Conservation (phyloP, 2,797 vertebrate species). For the Threskiornis aethiopicus region DNA sequence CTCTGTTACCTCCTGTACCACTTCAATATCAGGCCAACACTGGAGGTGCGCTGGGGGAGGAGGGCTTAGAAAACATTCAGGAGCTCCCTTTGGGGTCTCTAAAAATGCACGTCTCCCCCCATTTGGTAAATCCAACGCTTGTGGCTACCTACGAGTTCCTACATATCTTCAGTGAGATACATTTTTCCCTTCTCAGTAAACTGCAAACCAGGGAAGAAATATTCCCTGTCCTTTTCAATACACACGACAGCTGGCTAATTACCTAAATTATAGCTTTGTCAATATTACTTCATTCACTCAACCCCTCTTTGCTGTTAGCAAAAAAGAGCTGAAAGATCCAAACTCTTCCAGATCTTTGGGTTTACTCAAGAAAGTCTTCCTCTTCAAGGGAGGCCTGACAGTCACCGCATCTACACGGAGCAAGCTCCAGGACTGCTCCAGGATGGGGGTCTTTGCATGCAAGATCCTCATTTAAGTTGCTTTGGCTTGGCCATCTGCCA, state of each 20-base stretch:
- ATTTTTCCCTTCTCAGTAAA: not conserved
- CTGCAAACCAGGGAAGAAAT: not conserved
- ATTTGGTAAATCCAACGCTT: not conserved
- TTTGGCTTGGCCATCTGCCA: not conserved
- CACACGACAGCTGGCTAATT: conserved; percentile 39
- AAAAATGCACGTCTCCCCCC: fast-evolving
- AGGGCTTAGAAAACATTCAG: not conserved
- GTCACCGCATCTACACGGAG: fast-evolving
- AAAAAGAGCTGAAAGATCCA: not conserved
- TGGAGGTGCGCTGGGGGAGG: too few species aligned
- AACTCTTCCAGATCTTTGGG: not conserved
- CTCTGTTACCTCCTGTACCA: not conserved
- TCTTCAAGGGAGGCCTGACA: not conserved
- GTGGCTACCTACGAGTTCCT: not conserved
- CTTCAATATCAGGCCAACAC: not conserved
- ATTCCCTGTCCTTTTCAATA: conserved; percentile 1
- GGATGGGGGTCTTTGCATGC: not conserved
- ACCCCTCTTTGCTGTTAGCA: not conserved
- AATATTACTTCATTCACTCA: conserved; percentile 10
- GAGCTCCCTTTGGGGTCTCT: not conserved
- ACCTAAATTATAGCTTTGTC: conserved; percentile 42
- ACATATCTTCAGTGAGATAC: not conserved
- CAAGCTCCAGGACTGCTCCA: not conserved
- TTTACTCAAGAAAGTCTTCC: not conserved
- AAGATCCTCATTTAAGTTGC: not conserved